These are phyloP conservation scores for Lepilemur ruficaudatus DNA, from an alignment of 2,797 vertebrate genomes.

Conservation along the genomic window DNA sequence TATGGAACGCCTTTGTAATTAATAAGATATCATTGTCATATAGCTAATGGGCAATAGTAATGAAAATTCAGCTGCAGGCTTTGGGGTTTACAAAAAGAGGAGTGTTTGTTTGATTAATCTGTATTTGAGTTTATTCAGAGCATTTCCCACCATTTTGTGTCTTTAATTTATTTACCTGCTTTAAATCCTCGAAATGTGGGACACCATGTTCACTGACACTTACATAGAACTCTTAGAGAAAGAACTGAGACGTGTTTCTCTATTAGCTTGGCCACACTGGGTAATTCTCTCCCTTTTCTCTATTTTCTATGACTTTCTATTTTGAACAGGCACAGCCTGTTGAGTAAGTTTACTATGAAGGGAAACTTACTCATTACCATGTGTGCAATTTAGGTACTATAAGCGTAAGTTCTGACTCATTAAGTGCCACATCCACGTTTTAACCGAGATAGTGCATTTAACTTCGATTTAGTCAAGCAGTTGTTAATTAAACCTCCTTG, in stretches of 20 bases:
- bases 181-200: not conserved
- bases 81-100: not conserved
- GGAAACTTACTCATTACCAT: slow-evolving; percentile 26
- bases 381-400: slow-evolving; percentile 20
- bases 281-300: not conserved
- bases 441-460: slow-evolving; percentile 16
- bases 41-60: not conserved
- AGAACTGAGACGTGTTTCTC: not conserved
- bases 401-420: slow-evolving; percentile 42
- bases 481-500: slow-evolving; percentile 32
- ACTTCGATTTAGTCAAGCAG: slow-evolving; percentile 24
- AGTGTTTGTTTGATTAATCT: not conserved
- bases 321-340: slow-evolving; percentile 31
- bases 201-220: not conserved
- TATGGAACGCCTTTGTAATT: not conserved
- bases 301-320: not conserved
- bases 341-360: slow-evolving; percentile 8
- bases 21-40: not conserved
- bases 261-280: not conserved
- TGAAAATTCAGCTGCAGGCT: not conserved
- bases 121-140: not conserved
- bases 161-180: not conserved
- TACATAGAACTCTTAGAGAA: not conserved
- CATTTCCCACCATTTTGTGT: not conserved
- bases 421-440: not conserved